These are phyloP conservation scores for Eucera pruinosa DNA, from an alignment of 2,888 invertebrate genomes.

Conservation along the genomic window DNA sequence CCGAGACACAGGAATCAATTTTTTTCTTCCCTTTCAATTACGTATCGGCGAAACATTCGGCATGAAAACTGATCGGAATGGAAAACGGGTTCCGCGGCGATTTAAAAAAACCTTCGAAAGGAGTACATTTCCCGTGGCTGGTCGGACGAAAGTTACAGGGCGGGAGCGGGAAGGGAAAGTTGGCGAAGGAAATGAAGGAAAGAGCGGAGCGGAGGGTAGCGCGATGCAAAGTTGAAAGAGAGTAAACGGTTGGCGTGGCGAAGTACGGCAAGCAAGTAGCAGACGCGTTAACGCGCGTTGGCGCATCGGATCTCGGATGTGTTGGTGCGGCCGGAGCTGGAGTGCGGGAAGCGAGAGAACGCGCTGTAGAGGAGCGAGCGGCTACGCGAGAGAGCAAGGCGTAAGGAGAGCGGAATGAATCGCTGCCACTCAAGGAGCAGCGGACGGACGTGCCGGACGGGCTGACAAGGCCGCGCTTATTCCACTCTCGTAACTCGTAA, in stretches of 20 bases:
- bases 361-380: constrained; percentile 17
- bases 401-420: constrained; percentile 71
- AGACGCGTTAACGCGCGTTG: too few relatives aligned
- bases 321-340: neutral
- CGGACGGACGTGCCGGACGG: constrained; percentile 70
- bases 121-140: too few relatives aligned
- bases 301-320: neutral
- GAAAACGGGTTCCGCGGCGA: constrained; percentile 13
- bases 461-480: constrained; percentile 67
- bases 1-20: constrained; percentile 15
- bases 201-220: too few relatives aligned
- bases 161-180: neutral
- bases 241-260: constrained; percentile 9
- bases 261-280: too few relatives aligned
- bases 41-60: constrained; percentile 8
- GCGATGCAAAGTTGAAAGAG: neutral
- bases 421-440: constrained; percentile 76
- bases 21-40: constrained; percentile 22
- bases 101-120: neutral
- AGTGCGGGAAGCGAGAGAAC: constrained; percentile 25
- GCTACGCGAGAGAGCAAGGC: constrained; percentile 25
- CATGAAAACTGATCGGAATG: constrained; percentile 5
- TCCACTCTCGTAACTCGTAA: constrained; percentile 39
- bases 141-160: neutral
- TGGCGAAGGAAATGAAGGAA: too few relatives aligned